Conservation (phyloP, 1,140 invertebrate genomes). For the Proales similis region DNA sequence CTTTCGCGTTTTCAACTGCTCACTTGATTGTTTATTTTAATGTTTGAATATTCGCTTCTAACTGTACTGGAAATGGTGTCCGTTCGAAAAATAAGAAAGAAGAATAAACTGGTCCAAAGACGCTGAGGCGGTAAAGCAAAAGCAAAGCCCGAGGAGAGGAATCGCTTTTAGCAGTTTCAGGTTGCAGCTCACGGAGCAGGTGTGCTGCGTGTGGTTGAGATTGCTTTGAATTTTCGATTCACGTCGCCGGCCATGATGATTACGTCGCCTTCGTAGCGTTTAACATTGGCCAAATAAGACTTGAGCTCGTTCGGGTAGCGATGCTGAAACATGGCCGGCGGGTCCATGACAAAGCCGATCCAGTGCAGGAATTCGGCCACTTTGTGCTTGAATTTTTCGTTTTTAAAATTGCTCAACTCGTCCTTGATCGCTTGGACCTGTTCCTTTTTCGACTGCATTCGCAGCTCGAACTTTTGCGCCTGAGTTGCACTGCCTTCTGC, state of each 20-base stretch:
- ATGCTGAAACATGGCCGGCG: slow-evolving; percentile 6
- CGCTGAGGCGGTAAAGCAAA: too few relatives aligned
- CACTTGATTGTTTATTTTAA: too few relatives aligned
- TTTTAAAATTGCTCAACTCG: slow-evolving; percentile 32
- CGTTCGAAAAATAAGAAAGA: too few relatives aligned
- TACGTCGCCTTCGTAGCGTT: slow-evolving; percentile 36
- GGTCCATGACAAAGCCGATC: slow-evolving; percentile 27
- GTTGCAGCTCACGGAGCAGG: slow-evolving; percentile 22
- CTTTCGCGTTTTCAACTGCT: too few relatives aligned
- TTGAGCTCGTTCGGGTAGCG: slow-evolving; percentile 16
- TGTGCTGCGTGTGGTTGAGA: slow-evolving; percentile 4
- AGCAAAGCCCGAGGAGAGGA: too few relatives aligned
- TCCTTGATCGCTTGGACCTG: slow-evolving; percentile 20
- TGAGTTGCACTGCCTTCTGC: slow-evolving; percentile 18
- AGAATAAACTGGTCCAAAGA: too few relatives aligned
- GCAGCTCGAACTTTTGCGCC: slow-evolving; percentile 29
- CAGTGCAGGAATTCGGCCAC: slow-evolving; percentile 34
- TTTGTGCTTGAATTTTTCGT: slow-evolving; percentile 28
- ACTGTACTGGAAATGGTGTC: too few relatives aligned
- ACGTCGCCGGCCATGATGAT: slow-evolving; percentile 31
- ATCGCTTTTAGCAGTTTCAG: too few relatives aligned
- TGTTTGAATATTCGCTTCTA: too few relatives aligned
- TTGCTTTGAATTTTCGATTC: slow-evolving; percentile 28
- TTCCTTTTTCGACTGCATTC: slow-evolving; percentile 32
- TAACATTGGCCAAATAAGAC: slow-evolving; percentile 26